Base-by-base conservation (phyloP, 2,113 vertebrate species). In the Corapipo altera region DNA sequence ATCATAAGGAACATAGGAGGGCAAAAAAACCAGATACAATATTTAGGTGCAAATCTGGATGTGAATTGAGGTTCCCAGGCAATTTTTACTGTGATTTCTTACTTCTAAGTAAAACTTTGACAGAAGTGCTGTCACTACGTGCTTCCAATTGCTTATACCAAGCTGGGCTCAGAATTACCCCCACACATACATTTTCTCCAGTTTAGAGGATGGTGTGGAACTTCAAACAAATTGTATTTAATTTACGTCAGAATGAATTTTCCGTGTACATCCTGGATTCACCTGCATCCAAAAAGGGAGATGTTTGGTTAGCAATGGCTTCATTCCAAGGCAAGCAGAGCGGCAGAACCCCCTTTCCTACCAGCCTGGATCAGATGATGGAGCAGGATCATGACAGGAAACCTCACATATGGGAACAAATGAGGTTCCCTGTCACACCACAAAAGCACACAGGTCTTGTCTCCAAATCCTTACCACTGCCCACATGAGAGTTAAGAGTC, bases 51-150 rank as follows among this genome's bases (percentile, higher is more conserved):
- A 93, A 67, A 71, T 71, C 18, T 43, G 21, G 23, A 35, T 67
- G n/a, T 75, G 57, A 89, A 49, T 1, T 35, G 27, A 89, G 6
- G 10, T 43, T 78, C 23, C 20, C 43, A 1, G 0, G n/a, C 35
- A 87, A 62, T 6, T 81, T 77, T 51, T 43, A 13, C 33, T 67
- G 57, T 58, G 11, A 84, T 65, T 90, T 83, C 33, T 75, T 33
- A 69, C 78, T 92, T 79, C 58, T 73, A 72, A 59, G 39, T 49
- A 88, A 83, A 91, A 88, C 9, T 79, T 32, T 24, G 35, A 43
- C 57, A 48, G 20, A 77, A 46, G 9, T 48, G 33, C 24, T 87
- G 43, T 27, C 49, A 78, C 15, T 14, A 32, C 84, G n/a, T 58
- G 46, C 19, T 83, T 89, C 28, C 43, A 69, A 33, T 37, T n/a